These are phyloP conservation scores for Holcopasites calliopsidis DNA, from an alignment of 1,140 invertebrate species.

Conservation along the genomic window DNA sequence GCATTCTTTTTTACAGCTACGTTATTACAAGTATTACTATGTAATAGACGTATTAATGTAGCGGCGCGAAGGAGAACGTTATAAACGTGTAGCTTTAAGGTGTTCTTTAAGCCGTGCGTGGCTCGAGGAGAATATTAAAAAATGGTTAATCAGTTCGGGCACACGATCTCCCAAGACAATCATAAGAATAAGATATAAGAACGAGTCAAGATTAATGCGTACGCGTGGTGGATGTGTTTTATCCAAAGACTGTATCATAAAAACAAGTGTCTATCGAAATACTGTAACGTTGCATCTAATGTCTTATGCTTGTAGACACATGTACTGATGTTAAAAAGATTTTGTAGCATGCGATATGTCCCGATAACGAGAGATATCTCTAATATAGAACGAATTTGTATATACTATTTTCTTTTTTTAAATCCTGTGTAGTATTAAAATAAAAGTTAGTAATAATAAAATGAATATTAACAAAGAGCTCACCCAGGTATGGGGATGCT, in stretches of 20 bases:
- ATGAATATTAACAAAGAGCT: too few species aligned
- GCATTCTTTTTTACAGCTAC: not conserved
- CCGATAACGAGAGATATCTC: not conserved
- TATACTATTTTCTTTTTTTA: not conserved
- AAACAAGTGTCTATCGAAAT: constrained; percentile 15
- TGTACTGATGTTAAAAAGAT: not conserved
- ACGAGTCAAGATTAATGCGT: constrained; percentile 18
- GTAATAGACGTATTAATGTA: constrained; percentile 23
- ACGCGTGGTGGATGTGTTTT: constrained; percentile 44
- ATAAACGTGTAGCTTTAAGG: constrained; percentile 6
- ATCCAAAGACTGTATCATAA: constrained; percentile 65
- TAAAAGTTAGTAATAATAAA: constrained; percentile 70
- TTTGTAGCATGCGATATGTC: not conserved
- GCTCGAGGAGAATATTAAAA: not conserved
- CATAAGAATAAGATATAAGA: not conserved
- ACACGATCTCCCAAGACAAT: constrained; percentile 12
- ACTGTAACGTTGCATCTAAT: not conserved
- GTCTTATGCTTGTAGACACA: not conserved
- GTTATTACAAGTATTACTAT: constrained; percentile 2
- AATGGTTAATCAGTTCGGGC: not conserved
- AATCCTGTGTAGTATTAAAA: not conserved
- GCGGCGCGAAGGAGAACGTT: not conserved
- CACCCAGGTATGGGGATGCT: constrained; percentile 90
- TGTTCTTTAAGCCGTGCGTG: not conserved
- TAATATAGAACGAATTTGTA: not conserved